A percentile compares a stretch with the other conserved stretches of the same genome.
Evolutionary conservation across 2,113 vertebrate genomes (phyloP).

Genomic region (Orcinus orca): DNA sequence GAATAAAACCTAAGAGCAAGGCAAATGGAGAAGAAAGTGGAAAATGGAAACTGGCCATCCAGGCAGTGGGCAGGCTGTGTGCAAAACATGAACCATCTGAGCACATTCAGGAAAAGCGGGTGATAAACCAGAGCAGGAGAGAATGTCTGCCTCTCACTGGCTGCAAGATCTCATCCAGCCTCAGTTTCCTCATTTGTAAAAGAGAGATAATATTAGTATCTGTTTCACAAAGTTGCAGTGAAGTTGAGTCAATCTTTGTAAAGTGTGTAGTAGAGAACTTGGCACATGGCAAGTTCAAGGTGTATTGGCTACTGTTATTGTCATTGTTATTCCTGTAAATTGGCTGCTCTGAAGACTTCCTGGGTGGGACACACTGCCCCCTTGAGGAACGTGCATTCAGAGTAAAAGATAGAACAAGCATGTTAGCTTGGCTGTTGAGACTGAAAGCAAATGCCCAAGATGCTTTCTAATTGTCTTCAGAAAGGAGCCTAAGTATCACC

Average conservation of each 20-base stretch:
- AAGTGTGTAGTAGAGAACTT: background rate
- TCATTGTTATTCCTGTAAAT: background rate
- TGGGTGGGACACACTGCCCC: background rate
- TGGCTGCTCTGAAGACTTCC: background rate
- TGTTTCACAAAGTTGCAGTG: background rate
- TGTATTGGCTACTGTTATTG: background rate
- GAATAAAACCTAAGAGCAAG: background rate
- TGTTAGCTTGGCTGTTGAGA: background rate
- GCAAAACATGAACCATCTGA: background rate
- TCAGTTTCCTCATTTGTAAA: background rate
- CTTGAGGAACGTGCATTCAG: rapidly evolving
- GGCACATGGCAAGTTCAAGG: background rate
- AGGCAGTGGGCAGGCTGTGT: rapidly evolving
- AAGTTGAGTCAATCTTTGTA: background rate
- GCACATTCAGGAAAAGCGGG: background rate
- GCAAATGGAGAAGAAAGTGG: background rate
- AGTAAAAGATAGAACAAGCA: background rate
- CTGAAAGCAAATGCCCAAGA: background rate
- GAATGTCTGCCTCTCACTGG: background rate
- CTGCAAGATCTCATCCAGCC: background rate
- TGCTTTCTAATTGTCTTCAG: background rate
- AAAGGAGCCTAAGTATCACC: background rate
- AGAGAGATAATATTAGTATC: background rate
- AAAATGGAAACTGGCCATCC: background rate
- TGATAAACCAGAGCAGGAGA: background rate